These are phyloP conservation scores for Rapana venosa DNA, from an alignment of 2,888 invertebrate species.

Conservation along the genomic window DNA sequence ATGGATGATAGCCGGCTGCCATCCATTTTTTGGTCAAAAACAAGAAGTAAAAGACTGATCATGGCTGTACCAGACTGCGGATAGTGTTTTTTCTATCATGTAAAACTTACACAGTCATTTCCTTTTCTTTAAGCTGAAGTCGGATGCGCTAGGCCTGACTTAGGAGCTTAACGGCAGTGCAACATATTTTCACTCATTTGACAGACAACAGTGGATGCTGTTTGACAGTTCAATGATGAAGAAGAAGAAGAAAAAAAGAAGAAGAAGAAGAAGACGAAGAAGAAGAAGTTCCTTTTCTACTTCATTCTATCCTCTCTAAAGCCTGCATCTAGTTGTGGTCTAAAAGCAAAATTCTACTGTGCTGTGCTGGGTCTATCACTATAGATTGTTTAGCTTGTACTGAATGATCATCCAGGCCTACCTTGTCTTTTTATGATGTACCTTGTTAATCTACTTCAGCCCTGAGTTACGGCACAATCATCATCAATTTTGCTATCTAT, in stretches of 20 bases:
- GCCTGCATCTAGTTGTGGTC: not conserved
- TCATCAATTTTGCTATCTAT: no score
- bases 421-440: not conserved
- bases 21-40: no score
- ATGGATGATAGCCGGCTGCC: no score
- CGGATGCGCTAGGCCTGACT: no score
- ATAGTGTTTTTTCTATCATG: not conserved
- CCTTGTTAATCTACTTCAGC: no score
- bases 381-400: not conserved
- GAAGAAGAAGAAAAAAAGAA: not conserved
- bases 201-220: not conserved
- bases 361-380: no score
- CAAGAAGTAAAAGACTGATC: not conserved
- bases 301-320: not conserved
- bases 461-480: no score
- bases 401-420: not conserved
- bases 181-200: not conserved
- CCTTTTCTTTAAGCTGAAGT: no score
- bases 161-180: not conserved
- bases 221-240: not conserved
- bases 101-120: not conserved
- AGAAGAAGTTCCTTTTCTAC: not conserved
- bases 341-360: not conserved
- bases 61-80: not conserved
- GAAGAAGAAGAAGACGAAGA: slow-evolving; percentile 2